These are phyloP conservation scores for Catharus minimus DNA, from an alignment of 2,113 vertebrate genomes.

Conservation along the genomic window DNA sequence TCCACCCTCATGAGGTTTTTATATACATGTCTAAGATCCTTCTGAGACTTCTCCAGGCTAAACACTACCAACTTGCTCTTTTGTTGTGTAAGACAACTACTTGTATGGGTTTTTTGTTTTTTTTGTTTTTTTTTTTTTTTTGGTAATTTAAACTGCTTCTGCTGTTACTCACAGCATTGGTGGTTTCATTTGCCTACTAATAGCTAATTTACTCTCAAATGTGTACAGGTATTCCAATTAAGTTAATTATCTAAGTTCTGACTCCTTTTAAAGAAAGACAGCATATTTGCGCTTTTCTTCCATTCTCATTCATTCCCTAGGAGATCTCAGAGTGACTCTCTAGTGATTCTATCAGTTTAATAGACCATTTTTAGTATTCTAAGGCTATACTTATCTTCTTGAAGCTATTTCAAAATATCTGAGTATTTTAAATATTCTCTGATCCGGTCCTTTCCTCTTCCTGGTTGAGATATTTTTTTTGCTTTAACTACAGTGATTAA, in stretches of 20 bases:
- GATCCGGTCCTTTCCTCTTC: not conserved
- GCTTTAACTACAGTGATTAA: not conserved
- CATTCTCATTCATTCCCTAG: not conserved
- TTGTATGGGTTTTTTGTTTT: rapidly evolving
- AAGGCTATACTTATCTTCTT: not conserved
- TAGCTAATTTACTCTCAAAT: not conserved
- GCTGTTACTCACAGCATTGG: not conserved
- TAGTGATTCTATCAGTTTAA: not conserved
- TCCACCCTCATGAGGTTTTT: not conserved
- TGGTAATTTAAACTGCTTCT: not conserved
- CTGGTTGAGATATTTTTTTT: not conserved
- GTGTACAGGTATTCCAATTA: not conserved
- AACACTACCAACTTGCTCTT: not conserved
- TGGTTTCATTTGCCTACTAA: not conserved
- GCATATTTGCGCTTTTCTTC: not conserved
- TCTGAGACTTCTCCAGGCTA: not conserved
- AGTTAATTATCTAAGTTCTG: not conserved
- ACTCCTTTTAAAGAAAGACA: not conserved
- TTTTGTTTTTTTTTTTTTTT: not conserved
- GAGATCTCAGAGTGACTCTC: not conserved
- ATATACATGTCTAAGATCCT: not conserved
- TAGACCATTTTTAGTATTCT: not conserved
- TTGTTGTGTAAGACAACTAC: not conserved
- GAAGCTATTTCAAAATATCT: not conserved
- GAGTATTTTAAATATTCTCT: not conserved